Conservation (phyloP, 2,113 vertebrate species). For the Urocitellus parryii region DNA sequence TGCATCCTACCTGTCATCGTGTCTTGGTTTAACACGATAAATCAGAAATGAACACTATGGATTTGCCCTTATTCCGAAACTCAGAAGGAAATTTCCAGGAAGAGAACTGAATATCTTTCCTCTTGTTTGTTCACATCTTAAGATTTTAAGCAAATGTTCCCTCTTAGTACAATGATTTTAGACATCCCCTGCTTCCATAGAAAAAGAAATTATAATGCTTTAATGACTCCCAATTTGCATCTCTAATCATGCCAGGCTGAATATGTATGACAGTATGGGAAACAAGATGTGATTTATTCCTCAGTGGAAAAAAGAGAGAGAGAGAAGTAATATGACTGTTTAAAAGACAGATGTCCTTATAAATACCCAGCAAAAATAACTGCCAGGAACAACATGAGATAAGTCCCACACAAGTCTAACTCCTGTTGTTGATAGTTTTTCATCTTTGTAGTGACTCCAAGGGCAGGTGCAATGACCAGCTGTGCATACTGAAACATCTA, state of each 20-base stretch:
- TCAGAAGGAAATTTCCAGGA: background rate
- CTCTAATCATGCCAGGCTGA: constrained; percentile 33
- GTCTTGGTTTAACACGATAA: background rate
- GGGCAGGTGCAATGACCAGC: constrained; percentile 49
- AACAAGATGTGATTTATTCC: constrained; percentile 66
- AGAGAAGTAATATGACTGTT: constrained; percentile 58
- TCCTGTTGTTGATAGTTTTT: background rate
- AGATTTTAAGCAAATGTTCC: constrained; percentile 57
- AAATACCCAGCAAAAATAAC: constrained; percentile 57
- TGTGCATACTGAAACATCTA: background rate
- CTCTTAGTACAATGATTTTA: constrained; percentile 40
- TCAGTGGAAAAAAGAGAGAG: background rate
- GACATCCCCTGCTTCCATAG: background rate
- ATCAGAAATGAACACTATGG: background rate
- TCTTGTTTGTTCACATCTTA: constrained; percentile 46
- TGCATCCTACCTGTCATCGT: background rate
- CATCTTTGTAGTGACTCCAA: constrained; percentile 24
- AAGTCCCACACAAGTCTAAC: background rate
- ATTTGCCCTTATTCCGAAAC: background rate
- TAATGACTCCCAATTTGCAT: constrained; percentile 64
- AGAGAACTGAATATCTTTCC: constrained; percentile 20
- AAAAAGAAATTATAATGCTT: constrained; percentile 50
- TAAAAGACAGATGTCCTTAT: constrained; percentile 69
- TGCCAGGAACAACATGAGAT: constrained; percentile 41
- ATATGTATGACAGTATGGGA: background rate